Percentiles rank a stretch among this genome's conserved stretches.
These are phyloP conservation scores for Habrosyne pyritoides DNA, from an alignment of 2,888 invertebrate genomes.

Conservation along the genomic window DNA sequence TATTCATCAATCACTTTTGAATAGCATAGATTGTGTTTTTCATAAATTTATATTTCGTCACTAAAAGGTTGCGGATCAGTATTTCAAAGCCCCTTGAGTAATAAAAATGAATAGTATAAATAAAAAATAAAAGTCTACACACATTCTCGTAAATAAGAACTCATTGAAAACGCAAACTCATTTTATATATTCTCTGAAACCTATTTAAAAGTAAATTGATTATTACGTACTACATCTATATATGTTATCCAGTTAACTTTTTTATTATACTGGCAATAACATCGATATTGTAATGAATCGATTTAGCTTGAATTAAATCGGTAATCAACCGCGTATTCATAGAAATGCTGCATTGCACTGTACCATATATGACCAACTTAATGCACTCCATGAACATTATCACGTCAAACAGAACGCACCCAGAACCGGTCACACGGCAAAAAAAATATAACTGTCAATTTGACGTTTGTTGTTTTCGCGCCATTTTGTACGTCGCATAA, in stretches of 20 bases:
- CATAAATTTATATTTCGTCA: too few species aligned
- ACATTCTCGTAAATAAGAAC: too few species aligned
- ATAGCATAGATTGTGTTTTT: too few species aligned
- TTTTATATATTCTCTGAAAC: background rate
- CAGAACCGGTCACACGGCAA: background rate
- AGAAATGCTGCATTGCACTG: background rate
- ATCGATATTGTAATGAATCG: background rate
- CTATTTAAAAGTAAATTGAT: background rate
- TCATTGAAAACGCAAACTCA: too few species aligned
- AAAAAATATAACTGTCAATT: constrained; percentile 12
- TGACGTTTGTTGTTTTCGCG: constrained; percentile 14
- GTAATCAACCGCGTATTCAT: constrained; percentile 2
- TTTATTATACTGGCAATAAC: background rate
- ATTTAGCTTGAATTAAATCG: constrained; percentile 6
- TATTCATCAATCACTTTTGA: too few species aligned
- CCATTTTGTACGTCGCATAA: constrained; percentile 8
- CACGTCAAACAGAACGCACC: constrained; percentile 8
- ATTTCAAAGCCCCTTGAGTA: too few species aligned
- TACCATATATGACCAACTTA: constrained; percentile 5
- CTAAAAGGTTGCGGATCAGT: too few species aligned
- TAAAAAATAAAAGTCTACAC: too few species aligned
- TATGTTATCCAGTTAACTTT: background rate
- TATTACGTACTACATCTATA: background rate
- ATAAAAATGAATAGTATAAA: too few species aligned
- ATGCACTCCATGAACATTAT: constrained; percentile 4